Evolutionary conservation across 2,113 vertebrate genomes (phyloP).

Genomic region (Aegithalos caudatus): DNA sequence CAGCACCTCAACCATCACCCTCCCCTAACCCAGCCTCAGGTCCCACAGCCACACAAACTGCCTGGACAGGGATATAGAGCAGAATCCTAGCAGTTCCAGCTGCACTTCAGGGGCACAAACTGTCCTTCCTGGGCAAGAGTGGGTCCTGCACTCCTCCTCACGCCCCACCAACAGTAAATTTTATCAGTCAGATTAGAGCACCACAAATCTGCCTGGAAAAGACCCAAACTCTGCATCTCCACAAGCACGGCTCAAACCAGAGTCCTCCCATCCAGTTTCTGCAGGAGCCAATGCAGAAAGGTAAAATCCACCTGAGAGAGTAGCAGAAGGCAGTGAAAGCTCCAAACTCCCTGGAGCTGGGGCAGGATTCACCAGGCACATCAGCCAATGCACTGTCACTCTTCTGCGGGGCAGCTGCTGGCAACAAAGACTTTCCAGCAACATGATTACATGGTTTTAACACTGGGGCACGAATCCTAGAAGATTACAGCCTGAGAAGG

Average conservation of each 20-base stretch:
- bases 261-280: neutral
- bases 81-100: neutral
- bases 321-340: neutral
- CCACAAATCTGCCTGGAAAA: neutral
- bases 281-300: neutral
- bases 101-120: neutral
- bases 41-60: neutral
- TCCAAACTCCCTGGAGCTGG: rapidly evolving
- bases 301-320: neutral
- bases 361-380: neutral
- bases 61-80: neutral
- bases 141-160: neutral
- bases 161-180: neutral
- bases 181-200: neutral
- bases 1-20: neutral
- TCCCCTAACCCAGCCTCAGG: rapidly evolving
- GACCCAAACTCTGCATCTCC: neutral
- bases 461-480: neutral
- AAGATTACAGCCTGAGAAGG: neutral
- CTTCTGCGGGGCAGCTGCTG: neutral
- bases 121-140: neutral
- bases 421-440: neutral
- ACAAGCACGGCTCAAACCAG: neutral
- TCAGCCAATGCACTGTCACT: neutral
- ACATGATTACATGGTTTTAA: neutral